phyloP scores from a whole-genome alignment of 1,140 invertebrate species.

The Plutomurus gul region DNA sequence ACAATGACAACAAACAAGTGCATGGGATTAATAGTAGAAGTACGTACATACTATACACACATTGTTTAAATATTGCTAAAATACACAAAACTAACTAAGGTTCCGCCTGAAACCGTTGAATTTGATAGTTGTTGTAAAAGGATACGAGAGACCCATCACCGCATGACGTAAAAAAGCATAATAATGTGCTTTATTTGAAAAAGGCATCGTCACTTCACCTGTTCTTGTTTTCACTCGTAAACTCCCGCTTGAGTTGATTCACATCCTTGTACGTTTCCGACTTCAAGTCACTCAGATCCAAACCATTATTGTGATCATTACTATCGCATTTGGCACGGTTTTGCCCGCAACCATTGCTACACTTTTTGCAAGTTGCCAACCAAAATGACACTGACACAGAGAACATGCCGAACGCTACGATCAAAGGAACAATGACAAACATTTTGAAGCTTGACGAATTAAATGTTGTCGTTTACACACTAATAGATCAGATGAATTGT shows the following conservation, averaged over 20 bases:
- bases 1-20: not conserved
- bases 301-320: not conserved
- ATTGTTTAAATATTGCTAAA: too few relatives aligned
- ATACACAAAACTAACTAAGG: too few relatives aligned
- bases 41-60: not conserved
- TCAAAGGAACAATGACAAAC: constrained; percentile 14
- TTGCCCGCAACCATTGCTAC: not conserved
- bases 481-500: not conserved
- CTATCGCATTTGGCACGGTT: not conserved
- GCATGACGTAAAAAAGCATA: not conserved
- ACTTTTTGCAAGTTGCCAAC: not conserved
- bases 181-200: not conserved
- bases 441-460: not conserved
- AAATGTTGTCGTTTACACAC: not conserved
- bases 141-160: too few relatives aligned
- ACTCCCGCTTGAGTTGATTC: not conserved
- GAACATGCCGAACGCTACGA: constrained; percentile 29
- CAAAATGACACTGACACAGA: constrained; percentile 11
- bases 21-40: not conserved
- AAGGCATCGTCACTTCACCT: not conserved
- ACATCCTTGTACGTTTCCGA: constrained; percentile 11
- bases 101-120: too few relatives aligned
- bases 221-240: not conserved
- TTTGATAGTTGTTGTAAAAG: too few relatives aligned
- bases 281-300: not conserved